Evolutionary conservation across 2,797 vertebrate genomes (phyloP).

Genomic region (Pangasius larnaudii): DNA sequence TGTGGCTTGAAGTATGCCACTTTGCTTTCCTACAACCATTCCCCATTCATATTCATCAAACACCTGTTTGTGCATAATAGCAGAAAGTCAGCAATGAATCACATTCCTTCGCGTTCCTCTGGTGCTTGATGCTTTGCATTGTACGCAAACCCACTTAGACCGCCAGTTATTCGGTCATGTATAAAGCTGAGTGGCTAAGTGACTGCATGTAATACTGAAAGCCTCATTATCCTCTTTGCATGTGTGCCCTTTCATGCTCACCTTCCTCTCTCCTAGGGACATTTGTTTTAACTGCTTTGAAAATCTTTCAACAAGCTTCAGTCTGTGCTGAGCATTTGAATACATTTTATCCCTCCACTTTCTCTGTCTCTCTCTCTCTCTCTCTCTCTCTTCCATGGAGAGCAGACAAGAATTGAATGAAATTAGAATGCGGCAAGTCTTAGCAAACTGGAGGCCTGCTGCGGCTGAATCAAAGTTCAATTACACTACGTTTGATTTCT

Average conservation of each 20-base stretch:
- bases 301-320: conserved; percentile 30
- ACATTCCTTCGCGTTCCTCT: conserved; percentile 13
- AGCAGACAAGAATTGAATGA: conserved; percentile 59
- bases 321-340: conserved; percentile 30
- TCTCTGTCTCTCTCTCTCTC: conserved; percentile 37
- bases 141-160: conserved; percentile 33
- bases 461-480: conserved; percentile 70
- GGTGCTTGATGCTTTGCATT: conserved; percentile 16
- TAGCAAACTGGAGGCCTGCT: conserved; percentile 62
- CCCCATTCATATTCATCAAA: conserved; percentile 67
- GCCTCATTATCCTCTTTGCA: conserved; percentile 50
- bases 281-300: conserved; percentile 30
- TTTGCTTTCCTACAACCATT: conserved; percentile 23
- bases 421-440: conserved; percentile 66
- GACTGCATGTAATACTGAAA: conserved; percentile 52
- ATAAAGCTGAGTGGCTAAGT: conserved; percentile 39
- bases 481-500: conserved; percentile 65
- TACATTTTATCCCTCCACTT: conserved; percentile 23
- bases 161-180: conserved; percentile 43
- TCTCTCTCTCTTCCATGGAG: conserved; percentile 33
- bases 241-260: conserved; percentile 25
- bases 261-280: conserved; percentile 40
- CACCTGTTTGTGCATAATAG: conserved; percentile 62
- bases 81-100: conserved; percentile 10
- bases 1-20: conserved; percentile 40